Conservation (phyloP, 2,797 vertebrate species). For the Centropyge bicolor region DNA sequence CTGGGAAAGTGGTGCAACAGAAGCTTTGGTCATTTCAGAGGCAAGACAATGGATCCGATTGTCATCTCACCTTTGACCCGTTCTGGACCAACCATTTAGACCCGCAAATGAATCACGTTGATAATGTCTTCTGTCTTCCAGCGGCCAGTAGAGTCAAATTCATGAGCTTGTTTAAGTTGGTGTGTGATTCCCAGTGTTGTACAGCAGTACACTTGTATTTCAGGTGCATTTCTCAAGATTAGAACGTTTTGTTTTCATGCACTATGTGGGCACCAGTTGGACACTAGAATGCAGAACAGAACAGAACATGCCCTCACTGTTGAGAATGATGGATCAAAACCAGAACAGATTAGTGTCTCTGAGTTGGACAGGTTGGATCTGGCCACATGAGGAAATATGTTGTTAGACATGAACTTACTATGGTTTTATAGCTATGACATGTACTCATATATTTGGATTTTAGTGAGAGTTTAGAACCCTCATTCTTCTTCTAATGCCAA, state of each 20-base stretch:
- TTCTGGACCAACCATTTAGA: constrained; percentile 55
- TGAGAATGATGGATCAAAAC: constrained; percentile 35
- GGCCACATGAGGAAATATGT: neutral
- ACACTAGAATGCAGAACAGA: constrained; percentile 23
- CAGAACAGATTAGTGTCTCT: neutral
- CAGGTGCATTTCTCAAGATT: neutral
- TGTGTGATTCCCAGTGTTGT: constrained; percentile 14
- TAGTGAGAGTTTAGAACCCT: neutral
- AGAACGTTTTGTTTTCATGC: neutral
- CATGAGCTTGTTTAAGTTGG: constrained; percentile 59
- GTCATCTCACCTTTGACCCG: constrained; percentile 74
- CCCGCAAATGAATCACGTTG: constrained; percentile 53
- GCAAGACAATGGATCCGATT: constrained; percentile 71
- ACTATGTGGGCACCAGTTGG: constrained; percentile 2
- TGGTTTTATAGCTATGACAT: neutral
- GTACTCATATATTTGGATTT: neutral
- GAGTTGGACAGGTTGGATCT: neutral
- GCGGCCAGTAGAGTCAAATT: constrained; percentile 28
- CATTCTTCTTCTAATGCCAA: neutral
- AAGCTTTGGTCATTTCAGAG: constrained; percentile 60
- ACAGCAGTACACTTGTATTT: neutral
- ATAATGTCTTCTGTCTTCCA: constrained; percentile 52
- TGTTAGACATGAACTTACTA: neutral
- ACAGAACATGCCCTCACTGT: neutral
- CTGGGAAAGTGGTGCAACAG: constrained; percentile 75